phyloP scores from a whole-genome alignment of 1,140 invertebrate genomes.

The Pachypeltis micranthus region DNA sequence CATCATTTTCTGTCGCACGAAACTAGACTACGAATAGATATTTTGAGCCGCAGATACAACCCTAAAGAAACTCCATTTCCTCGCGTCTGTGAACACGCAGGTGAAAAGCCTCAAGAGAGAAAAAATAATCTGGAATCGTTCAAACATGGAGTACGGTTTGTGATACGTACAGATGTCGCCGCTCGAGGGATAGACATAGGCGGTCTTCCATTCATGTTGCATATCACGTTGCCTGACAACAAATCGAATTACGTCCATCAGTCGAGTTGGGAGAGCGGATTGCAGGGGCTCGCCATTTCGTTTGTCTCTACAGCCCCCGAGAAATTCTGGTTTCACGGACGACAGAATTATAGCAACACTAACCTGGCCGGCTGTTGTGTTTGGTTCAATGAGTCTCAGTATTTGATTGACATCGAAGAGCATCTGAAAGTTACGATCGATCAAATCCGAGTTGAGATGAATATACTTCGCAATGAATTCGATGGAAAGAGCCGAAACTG shows the following conservation, averaged over 20 bases:
- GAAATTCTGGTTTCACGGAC: slow-evolving; percentile 96
- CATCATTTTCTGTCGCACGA: slow-evolving; percentile 96
- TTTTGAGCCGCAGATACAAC: too few relatives aligned
- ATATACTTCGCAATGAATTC: slow-evolving; percentile 89
- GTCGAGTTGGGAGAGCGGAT: slow-evolving; percentile 94
- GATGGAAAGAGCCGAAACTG: slow-evolving; percentile 94
- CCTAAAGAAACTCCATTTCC: slow-evolving; percentile 46
- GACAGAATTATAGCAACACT: slow-evolving; percentile 86
- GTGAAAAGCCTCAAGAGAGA: slow-evolving; percentile 83
- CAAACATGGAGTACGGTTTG: slow-evolving; percentile 76
- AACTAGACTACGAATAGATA: slow-evolving; percentile 96
- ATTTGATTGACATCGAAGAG: slow-evolving; percentile 91
- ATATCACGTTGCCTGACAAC: slow-evolving; percentile 94
- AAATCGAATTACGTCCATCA: slow-evolving; percentile 99
- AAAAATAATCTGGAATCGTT: slow-evolving; percentile 89
- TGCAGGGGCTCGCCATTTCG: slow-evolving; percentile 98
- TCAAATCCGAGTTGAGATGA: slow-evolving; percentile 70
- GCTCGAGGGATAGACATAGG: slow-evolving; percentile 89
- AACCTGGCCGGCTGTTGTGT: slow-evolving; percentile 91
- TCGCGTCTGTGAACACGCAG: slow-evolving; percentile 94
- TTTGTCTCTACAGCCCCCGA: slow-evolving; percentile 87
- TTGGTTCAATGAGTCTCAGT: slow-evolving; percentile 96
- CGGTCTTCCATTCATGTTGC: slow-evolving; percentile 95
- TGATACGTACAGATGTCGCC: slow-evolving; percentile 98
- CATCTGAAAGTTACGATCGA: slow-evolving; percentile 94